Base-by-base conservation (phyloP, 1,140 invertebrate species). In the Thalassaphorura encarpata region DNA sequence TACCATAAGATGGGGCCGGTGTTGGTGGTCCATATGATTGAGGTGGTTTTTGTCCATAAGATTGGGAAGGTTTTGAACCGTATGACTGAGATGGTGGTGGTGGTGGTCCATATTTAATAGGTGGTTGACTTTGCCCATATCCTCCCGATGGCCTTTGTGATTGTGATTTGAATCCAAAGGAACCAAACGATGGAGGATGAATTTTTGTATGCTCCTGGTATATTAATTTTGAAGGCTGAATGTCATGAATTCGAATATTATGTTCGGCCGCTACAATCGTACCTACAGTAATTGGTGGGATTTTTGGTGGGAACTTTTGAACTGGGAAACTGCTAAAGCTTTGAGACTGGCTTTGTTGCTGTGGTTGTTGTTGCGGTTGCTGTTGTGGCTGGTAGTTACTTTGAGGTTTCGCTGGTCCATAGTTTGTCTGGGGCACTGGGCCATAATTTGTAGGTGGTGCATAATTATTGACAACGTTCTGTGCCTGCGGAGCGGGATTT, bases 131-230 rank as follows among this genome's bases (percentile, higher is more conserved):
- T 19, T 5, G 15, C 41, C 5, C 21, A 21, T 6, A n/a, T 6
- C 41, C 8, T 6, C 8, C 27, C 8, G 19, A 26, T 16, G 8
- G 15, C 43, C 29, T 36, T 23, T 31, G 28, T 41, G 54, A 50
- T 29, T 40, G 28, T 42, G 24, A 29, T 40, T 29, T 28, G 1
- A 13, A 31, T 33, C 46, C n/a, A n/a, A n/a, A n/a, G n/a, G n/a
- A n/a, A n/a, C n/a, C n/a, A 39, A 16, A 43, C 8, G 26, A 19
- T 5, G 45, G 24, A 8, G 23, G 36, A 6, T 56, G 33, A 24
- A 56, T 26, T 21, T 56, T 16, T 11, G 46, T 54, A 55, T 63
- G 62, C 31, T 63, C 62, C 24, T 63, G 62, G 42, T 63, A 63
- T 8, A 60, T 42, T 27, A 63, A 39, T 31, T 56, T 31, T 0